Conservation (phyloP, 2,113 vertebrate genomes). For the Mormyrus lacerda region DNA sequence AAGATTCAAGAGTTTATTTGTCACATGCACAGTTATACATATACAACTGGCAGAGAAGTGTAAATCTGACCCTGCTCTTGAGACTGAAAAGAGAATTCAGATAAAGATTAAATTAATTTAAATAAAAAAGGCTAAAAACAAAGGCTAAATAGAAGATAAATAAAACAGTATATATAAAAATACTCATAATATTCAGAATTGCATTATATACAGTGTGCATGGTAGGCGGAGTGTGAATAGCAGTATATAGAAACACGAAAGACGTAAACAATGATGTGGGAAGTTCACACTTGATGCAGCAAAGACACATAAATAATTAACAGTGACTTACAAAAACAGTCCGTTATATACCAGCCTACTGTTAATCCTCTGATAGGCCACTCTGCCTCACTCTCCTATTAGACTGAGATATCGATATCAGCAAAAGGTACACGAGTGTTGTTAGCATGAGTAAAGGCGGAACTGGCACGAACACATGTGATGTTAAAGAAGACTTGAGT, state of each 20-base stretch:
- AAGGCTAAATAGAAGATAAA: background rate
- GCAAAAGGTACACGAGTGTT: background rate
- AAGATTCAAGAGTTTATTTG: background rate
- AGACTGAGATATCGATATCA: constrained; percentile 6
- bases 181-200: background rate
- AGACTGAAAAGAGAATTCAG: background rate
- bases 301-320: background rate
- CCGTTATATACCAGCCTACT: background rate
- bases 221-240: background rate
- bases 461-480: background rate
- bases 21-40: background rate
- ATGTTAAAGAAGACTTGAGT: background rate
- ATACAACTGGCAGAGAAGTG: background rate
- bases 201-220: background rate
- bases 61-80: background rate
- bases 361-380: constrained; percentile 12
- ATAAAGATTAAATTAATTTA: background rate
- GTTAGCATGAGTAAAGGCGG: background rate
- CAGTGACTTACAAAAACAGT: background rate
- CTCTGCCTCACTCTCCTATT: background rate
- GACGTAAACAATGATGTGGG: background rate
- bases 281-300: background rate
- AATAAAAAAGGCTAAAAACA: background rate
- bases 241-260: constrained; percentile 24
- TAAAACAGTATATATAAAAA: too few relatives aligned